Base-by-base conservation (phyloP, 2,797 vertebrate species). In the Micrastur ruficollis region DNA sequence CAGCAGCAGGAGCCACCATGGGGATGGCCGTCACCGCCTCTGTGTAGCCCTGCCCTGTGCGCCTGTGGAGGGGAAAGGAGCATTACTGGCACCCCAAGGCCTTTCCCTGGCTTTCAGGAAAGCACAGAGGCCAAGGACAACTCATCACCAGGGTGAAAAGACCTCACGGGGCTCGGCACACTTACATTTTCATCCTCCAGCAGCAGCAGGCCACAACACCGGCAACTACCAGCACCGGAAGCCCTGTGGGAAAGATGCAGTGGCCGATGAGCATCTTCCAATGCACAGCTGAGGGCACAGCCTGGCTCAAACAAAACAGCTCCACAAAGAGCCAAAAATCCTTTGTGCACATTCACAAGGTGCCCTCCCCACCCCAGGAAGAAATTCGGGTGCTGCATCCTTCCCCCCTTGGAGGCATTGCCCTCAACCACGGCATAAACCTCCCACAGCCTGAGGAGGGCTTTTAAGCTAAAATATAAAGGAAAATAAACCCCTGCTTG, bases 11-110 rank as follows among this genome's bases (percentile, higher is more conserved):
- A 86, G 78, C 12, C 12, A 1, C 65, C 92, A 94, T 94, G 85
- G 93, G 65, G 34, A 95, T 75, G 46, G 26, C 32, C 0, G 0
- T 4, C 5, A 1, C 38, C 0, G 12, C 32, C 6, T 4, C 17
- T 0, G 0, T 0, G 5, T 74, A 68, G 18, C 17, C 8, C 46
- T 2, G 68, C 52, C 40, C 3, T 1, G 1, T 0, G 2, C 2
- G 3, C 53, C 94, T 96, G 9, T 0, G 0, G 32, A 18, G 31
- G 34, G 19, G 34, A 55, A 8, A 40, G 18, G n/a, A 86, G 31
- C 1, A 0, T 26, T 56, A 4, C 4, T 0, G 0, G 7, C 25
- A 36, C 23, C 15, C 34, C 14, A 10, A 12, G 11, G 62, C 3
- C 27, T 70, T 76, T 10, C 29, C 29, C 7, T 4, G 5, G 23